Conservation (phyloP, 2,888 invertebrate species). For the Argynnis bischoffii region DNA sequence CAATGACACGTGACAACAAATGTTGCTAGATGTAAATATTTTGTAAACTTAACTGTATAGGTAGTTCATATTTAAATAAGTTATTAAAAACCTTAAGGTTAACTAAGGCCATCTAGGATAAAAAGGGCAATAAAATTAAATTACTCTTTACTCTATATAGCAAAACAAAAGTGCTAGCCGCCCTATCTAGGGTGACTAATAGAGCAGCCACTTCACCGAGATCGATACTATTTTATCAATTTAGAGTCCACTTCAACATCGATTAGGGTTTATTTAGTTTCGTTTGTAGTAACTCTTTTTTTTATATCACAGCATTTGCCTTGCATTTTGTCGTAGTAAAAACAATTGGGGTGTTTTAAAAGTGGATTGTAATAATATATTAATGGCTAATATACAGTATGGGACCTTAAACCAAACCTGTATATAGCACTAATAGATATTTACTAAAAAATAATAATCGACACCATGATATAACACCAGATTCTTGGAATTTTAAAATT, state of each 20-base stretch:
- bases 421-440: too few species aligned
- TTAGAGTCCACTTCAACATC: constrained; percentile 44
- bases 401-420: too few species aligned
- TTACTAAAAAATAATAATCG: too few species aligned
- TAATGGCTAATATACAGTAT: too few species aligned
- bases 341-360: too few species aligned
- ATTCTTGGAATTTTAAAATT: too few species aligned
- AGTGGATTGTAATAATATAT: too few species aligned
- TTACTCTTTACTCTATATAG: constrained; percentile 27
- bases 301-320: neutral
- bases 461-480: too few species aligned
- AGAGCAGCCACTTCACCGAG: constrained; percentile 59
- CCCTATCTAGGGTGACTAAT: constrained; percentile 67
- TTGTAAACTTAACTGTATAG: neutral
- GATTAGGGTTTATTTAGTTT: constrained; percentile 28
- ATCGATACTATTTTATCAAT: constrained; percentile 70
- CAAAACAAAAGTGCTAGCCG: constrained; percentile 64
- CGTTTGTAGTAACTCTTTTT: constrained; percentile 2
- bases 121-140: constrained; percentile 16
- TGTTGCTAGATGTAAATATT: neutral
- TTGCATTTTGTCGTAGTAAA: neutral
- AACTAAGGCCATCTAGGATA: neutral
- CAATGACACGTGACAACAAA: too few species aligned
- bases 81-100: neutral
- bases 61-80: neutral